Conservation (phyloP, 1,140 invertebrate species). For the Drosophila insularis region DNA sequence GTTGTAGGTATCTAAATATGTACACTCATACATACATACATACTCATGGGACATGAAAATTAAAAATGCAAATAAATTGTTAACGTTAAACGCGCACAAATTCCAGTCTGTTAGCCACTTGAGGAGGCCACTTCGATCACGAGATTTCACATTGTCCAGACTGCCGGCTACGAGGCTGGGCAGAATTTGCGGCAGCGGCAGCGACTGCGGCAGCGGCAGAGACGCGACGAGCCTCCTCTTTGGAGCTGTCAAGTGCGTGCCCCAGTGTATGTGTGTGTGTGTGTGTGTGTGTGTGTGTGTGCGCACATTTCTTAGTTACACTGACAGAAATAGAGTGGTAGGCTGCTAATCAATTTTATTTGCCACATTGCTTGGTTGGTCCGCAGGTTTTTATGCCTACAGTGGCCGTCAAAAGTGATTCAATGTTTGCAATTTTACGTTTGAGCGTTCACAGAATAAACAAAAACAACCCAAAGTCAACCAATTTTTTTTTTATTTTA, state of each 20-base stretch:
- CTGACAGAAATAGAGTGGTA: conserved; percentile 17
- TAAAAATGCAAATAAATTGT: conserved; percentile 81
- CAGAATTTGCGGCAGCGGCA: conserved; percentile 29
- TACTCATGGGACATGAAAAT: conserved; percentile 62
- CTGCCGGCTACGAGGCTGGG: conserved; percentile 31
- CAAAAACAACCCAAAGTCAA: too few species aligned
- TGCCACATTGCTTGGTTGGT: conserved; percentile 11
- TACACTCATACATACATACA: conserved; percentile 5
- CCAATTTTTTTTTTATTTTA: too few species aligned
- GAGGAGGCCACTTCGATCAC: conserved; percentile 76
- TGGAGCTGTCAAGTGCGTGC: conserved; percentile 55
- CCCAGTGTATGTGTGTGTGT: conserved; percentile 22
- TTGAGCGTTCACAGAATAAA: too few species aligned
- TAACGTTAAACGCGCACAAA: conserved; percentile 73
- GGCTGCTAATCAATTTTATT: conserved; percentile 1
- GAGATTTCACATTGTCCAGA: conserved; percentile 57
- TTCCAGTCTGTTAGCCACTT: conserved; percentile 67
- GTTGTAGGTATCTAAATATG: conserved; percentile 29
- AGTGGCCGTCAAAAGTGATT: too few species aligned
- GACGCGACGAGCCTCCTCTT: conserved; percentile 71
- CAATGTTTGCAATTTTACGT: too few species aligned
- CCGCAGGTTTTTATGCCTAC: conserved; percentile 21
- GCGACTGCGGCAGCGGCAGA: conserved; percentile 31
- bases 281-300: conserved; percentile 26
- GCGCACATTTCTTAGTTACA: conserved; percentile 27